Evolutionary conservation across 2,113 vertebrate genomes (phyloP).

Genomic region (Loxodonta africana): DNA sequence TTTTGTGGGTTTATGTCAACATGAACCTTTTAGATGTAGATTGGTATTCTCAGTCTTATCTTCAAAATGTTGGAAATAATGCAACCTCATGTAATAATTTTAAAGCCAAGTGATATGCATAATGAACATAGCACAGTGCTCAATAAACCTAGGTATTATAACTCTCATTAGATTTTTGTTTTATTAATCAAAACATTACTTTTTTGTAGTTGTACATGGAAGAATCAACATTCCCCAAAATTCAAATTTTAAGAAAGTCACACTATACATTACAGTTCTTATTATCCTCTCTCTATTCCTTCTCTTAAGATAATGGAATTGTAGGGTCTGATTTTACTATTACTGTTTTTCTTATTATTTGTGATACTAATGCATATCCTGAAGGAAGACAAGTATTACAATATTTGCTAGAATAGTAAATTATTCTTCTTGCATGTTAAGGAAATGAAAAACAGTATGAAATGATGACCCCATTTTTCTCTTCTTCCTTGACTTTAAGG

Average conservation of each 20-base stretch:
- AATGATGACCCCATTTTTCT: not conserved
- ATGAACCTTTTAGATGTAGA: not conserved
- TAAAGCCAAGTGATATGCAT: not conserved
- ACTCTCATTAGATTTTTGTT: not conserved
- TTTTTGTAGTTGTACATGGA: not conserved
- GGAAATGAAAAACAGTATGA: not conserved
- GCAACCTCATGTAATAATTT: not conserved
- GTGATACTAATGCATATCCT: too few relatives aligned
- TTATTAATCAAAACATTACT: not conserved
- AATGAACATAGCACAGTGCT: not conserved
- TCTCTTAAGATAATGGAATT: not conserved
- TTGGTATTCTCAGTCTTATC: not conserved
- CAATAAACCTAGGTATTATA: not conserved
- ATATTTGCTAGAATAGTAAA: not conserved
- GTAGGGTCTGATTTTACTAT: not conserved
- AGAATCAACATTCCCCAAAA: not conserved
- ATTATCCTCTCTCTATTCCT: not conserved
- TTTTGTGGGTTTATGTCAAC: too few relatives aligned
- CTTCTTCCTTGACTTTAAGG: not conserved
- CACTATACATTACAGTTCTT: not conserved
- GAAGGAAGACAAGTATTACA: not conserved
- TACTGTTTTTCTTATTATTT: not conserved
- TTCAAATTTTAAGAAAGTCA: not conserved
- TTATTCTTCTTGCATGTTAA: not conserved
- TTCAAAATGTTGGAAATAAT: not conserved